phyloP scores from a whole-genome alignment of 2,888 invertebrate species.

The Melieria crassipennis region DNA sequence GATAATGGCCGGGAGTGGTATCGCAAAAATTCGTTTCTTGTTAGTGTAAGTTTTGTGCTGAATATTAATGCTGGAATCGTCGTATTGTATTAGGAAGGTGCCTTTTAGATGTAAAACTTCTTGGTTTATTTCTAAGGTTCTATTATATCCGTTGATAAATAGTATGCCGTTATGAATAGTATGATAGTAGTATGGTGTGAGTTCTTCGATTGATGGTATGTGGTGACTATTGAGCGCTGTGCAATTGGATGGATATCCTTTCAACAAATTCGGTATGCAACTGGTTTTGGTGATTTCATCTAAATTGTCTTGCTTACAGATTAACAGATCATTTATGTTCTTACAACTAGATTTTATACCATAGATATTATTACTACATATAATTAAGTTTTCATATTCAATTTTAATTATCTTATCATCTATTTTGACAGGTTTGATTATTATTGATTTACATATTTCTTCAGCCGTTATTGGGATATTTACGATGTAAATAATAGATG shows the following conservation, averaged over 20 bases:
- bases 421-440: slow-evolving; percentile 2
- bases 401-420: slow-evolving; percentile 1
- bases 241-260: slow-evolving; percentile 15
- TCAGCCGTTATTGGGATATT: slow-evolving; percentile 22
- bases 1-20: too few relatives aligned
- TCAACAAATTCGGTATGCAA: slow-evolving; percentile 11
- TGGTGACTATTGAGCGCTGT: slow-evolving; percentile 5
- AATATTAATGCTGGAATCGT: slow-evolving; percentile 2
- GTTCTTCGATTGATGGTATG: slow-evolving; percentile 9
- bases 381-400: slow-evolving; percentile 16
- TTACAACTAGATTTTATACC: not conserved
- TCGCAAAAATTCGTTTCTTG: not conserved
- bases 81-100: slow-evolving; percentile 2
- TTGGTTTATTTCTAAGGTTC: slow-evolving; percentile 5
- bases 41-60: slow-evolving; percentile 2
- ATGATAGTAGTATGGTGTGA: too few relatives aligned
- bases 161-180: too few relatives aligned
- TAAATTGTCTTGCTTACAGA: slow-evolving; percentile 8
- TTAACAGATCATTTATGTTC: not conserved
- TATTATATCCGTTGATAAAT: slow-evolving; percentile 5
- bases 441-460: not conserved
- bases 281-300: slow-evolving; percentile 9
- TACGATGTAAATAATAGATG: slow-evolving; percentile 23
- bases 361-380: slow-evolving; percentile 10
- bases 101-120: slow-evolving; percentile 6